Evolutionary conservation across 1,140 invertebrate genomes (phyloP).

Genomic region (Oscheius sp.): DNA sequence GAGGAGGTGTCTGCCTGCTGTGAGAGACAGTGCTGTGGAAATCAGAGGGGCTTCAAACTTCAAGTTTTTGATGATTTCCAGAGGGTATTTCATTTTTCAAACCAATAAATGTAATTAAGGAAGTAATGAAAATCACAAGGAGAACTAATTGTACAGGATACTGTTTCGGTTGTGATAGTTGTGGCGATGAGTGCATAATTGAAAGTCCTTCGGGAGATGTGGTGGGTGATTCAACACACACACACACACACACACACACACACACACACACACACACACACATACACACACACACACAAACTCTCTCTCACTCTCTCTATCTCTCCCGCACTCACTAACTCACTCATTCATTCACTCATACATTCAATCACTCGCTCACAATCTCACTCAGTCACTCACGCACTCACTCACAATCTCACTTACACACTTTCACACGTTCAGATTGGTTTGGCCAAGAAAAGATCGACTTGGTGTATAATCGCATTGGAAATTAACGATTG

Average conservation of each 20-base stretch:
- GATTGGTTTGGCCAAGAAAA: constrained; percentile 8
- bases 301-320: too few species aligned
- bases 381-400: not conserved
- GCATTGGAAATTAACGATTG: constrained; percentile 11
- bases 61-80: constrained; percentile 26
- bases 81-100: too few species aligned
- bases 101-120: too few species aligned
- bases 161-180: not conserved
- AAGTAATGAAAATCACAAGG: constrained; percentile 22
- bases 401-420: not conserved
- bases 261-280: too few species aligned
- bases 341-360: too few species aligned
- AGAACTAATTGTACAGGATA: constrained; percentile 4
- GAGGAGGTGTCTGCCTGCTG: constrained; percentile 4
- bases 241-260: too few species aligned
- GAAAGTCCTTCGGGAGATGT: constrained; percentile 24
- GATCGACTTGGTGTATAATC: not conserved
- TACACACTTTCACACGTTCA: not conserved
- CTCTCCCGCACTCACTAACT: too few species aligned
- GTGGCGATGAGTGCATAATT: constrained; percentile 15
- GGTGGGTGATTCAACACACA: too few species aligned
- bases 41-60: not conserved
- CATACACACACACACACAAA: too few species aligned
- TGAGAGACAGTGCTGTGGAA: constrained; percentile 1
- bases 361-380: too few species aligned